Evolutionary conservation across 1,140 invertebrate species (phyloP).

Genomic region (Lithobius niger): DNA sequence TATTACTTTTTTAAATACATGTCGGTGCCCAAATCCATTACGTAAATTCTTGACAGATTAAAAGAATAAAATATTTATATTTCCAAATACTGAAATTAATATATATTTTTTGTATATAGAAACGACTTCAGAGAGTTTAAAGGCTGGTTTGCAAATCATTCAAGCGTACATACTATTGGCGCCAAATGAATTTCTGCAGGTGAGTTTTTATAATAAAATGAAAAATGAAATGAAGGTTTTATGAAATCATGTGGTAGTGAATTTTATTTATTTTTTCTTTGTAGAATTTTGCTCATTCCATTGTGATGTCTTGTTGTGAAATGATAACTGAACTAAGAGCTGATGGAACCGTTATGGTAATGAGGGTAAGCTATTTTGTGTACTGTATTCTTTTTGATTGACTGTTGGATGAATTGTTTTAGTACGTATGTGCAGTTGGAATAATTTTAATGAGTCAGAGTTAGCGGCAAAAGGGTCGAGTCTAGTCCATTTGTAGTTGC

Average conservation of each 20-base stretch:
- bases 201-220: constrained; percentile 18
- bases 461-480: no score
- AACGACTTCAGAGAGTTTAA: constrained; percentile 61
- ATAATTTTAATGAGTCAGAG: no score
- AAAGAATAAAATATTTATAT: constrained; percentile 1
- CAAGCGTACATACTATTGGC: constrained; percentile 70
- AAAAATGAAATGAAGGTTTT: not conserved
- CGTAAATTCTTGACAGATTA: not conserved
- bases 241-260: not conserved
- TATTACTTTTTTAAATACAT: no score
- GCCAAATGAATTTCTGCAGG: constrained; percentile 44
- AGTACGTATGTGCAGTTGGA: no score
- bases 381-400: no score
- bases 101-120: no score
- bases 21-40: constrained; percentile 5
- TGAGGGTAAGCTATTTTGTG: constrained; percentile 52
- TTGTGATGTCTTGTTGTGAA: constrained; percentile 50
- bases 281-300: constrained; percentile 42
- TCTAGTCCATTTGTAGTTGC: no score
- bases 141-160: constrained; percentile 60
- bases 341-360: constrained; percentile 58
- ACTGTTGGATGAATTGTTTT: no score
- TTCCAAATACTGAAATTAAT: no score
- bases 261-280: constrained; percentile 11
- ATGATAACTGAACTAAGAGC: constrained; percentile 60